Conservation (phyloP, 2,113 vertebrate genomes). For the Rhinopomastus cyanomelas region DNA sequence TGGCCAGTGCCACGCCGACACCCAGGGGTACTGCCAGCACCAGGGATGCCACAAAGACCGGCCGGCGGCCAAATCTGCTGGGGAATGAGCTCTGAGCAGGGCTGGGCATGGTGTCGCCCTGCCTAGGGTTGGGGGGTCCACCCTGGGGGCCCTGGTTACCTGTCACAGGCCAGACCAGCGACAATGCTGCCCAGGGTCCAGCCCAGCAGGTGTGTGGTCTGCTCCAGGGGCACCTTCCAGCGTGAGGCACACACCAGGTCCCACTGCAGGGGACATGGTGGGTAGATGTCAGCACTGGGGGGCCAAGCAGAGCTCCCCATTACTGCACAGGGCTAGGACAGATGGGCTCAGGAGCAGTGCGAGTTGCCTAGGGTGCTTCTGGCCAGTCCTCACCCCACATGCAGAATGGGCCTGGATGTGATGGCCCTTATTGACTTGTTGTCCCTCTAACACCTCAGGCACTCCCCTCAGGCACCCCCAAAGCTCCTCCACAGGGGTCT, state of each 20-base stretch:
- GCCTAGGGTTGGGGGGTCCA: fast-evolving
- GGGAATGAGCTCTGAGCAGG: background rate
- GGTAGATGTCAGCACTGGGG: fast-evolving
- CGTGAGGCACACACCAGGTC: constrained; percentile 80
- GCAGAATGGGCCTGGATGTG: background rate
- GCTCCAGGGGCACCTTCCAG: constrained; percentile 88
- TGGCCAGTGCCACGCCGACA: constrained; percentile 72
- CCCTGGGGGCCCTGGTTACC: constrained; percentile 50
- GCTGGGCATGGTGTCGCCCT: background rate
- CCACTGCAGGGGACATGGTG: constrained; percentile 71
- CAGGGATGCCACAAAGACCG: constrained; percentile 75
- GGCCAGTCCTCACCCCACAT: background rate
- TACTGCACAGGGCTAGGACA: background rate
- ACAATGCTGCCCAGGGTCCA: constrained; percentile 83
- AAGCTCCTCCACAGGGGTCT: background rate
- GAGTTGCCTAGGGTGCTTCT: background rate
- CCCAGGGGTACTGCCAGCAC: constrained; percentile 79
- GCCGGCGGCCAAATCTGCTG: constrained; percentile 81
- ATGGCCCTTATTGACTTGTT: too few relatives aligned
- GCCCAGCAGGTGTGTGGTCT: constrained; percentile 82
- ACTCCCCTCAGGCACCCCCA: background rate
- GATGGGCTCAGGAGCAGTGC: background rate
- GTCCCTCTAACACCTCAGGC: background rate
- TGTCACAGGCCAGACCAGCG: constrained; percentile 83
- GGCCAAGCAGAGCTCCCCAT: too few relatives aligned